A percentile compares a stretch with the other conserved stretches of the same genome.
phyloP scores from a whole-genome alignment of 2,888 invertebrate species.

The Miltochrista miniata region DNA sequence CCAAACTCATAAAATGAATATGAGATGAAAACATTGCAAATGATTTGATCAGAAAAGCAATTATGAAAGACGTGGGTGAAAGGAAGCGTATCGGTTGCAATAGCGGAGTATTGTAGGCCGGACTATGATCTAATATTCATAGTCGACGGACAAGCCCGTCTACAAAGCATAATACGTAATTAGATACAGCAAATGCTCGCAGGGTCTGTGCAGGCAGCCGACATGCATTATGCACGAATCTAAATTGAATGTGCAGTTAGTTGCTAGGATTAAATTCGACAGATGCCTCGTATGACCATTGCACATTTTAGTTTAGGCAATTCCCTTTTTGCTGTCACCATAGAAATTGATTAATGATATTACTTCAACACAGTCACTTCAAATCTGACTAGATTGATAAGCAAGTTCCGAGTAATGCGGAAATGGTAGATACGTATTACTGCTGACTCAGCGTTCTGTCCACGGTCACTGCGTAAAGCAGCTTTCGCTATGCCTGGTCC shows the following conservation, averaged over 20 bases:
- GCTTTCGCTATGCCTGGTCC: no score
- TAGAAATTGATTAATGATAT: no score
- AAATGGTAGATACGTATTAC: no score
- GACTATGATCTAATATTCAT: slow-evolving; percentile 78
- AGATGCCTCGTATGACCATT: slow-evolving; percentile 38
- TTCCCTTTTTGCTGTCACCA: slow-evolving; percentile 6
- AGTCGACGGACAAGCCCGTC: slow-evolving; percentile 70
- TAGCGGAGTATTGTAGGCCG: slow-evolving; percentile 35
- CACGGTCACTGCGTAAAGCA: no score
- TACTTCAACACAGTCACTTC: no score
- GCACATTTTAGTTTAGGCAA: slow-evolving; percentile 29
- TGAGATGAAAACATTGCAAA: not conserved
- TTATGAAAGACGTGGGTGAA: slow-evolving; percentile 42
- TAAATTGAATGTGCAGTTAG: slow-evolving; percentile 79
- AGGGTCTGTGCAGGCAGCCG: slow-evolving; percentile 55
- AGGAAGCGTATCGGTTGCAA: slow-evolving; percentile 47
- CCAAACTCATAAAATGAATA: no score
- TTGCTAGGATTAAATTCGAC: slow-evolving; percentile 62
- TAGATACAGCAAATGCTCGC: slow-evolving; percentile 78
- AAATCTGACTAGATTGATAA: no score
- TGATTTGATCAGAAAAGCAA: slow-evolving; percentile 42
- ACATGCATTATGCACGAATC: slow-evolving; percentile 78
- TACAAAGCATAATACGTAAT: slow-evolving; percentile 81
- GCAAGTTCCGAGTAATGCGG: no score
- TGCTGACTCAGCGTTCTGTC: no score